These are phyloP conservation scores for Agrenia bidenticulata DNA, from an alignment of 2,888 invertebrate genomes.

Conservation along the genomic window DNA sequence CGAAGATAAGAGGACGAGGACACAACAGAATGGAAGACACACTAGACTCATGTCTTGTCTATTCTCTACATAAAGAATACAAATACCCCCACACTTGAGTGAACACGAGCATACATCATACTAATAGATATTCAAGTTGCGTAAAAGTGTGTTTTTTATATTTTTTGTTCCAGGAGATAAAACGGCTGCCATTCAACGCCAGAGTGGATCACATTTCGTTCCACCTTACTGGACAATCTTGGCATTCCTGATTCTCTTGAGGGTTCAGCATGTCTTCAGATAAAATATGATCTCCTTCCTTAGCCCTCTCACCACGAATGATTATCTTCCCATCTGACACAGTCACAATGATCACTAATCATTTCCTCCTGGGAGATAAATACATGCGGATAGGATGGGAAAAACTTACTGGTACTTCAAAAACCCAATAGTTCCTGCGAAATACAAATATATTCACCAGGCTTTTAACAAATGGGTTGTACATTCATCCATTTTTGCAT, in stretches of 20 bases:
- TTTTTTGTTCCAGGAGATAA: conserved; percentile 51
- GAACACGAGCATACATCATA: neutral
- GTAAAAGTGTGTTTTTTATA: conserved; percentile 32
- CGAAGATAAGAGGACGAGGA: no score
- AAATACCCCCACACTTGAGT: neutral
- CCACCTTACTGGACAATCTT: conserved; percentile 50
- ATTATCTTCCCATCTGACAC: conserved; percentile 37
- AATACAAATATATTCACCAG: neutral
- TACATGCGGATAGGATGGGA: neutral
- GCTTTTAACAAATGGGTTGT: neutral
- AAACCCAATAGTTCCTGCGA: neutral
- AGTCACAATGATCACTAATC: conserved; percentile 41
- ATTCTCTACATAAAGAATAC: neutral
- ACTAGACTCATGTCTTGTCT: no score
- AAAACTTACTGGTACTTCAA: neutral
- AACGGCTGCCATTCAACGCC: conserved; percentile 53
- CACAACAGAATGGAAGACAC: no score
- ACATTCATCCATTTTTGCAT: neutral
- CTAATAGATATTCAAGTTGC: conserved; percentile 15
- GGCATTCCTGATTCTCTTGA: conserved; percentile 39
- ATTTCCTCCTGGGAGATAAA: conserved; percentile 20
- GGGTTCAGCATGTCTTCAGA: conserved; percentile 30
- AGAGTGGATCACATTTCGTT: conserved; percentile 51
- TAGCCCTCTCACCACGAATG: conserved; percentile 24
- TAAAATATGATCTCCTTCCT: conserved; percentile 36